Evolutionary conservation across 2,797 vertebrate genomes (phyloP).

Genomic region (Myotis myotis): DNA sequence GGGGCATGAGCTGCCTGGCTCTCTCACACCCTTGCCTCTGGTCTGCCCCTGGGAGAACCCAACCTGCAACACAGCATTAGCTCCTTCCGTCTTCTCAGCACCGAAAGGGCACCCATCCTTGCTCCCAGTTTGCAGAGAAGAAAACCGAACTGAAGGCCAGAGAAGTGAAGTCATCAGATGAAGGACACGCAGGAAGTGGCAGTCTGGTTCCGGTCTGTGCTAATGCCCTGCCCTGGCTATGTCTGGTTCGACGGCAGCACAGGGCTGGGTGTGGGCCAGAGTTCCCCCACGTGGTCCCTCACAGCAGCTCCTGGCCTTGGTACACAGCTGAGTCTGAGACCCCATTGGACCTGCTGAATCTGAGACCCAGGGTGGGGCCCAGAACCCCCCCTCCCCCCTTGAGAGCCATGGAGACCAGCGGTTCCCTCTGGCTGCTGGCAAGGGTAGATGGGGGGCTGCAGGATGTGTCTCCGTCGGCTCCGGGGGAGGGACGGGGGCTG

Average conservation of each 20-base stretch:
- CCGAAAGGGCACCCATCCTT: neutral
- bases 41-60: neutral
- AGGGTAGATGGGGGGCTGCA: too few species aligned
- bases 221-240: neutral
- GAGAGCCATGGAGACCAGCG: accelerated
- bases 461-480: neutral
- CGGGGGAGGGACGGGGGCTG: accelerated
- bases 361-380: neutral
- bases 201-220: accelerated
- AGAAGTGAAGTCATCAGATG: neutral
- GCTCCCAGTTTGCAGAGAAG: neutral
- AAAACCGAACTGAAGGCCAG: accelerated
- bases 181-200: neutral
- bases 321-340: neutral
- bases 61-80: neutral
- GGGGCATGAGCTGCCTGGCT: too few species aligned
- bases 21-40: accelerated
- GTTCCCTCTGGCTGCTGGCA: neutral
- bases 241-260: accelerated
- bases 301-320: accelerated
- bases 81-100: neutral
- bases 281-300: accelerated
- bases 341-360: neutral
- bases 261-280: accelerated
- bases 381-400: accelerated